Percentiles rank a stretch among this genome's conserved stretches.
Conservation (phyloP, 2,888 invertebrate species). For the Reticulitermes lucifugus region DNA sequence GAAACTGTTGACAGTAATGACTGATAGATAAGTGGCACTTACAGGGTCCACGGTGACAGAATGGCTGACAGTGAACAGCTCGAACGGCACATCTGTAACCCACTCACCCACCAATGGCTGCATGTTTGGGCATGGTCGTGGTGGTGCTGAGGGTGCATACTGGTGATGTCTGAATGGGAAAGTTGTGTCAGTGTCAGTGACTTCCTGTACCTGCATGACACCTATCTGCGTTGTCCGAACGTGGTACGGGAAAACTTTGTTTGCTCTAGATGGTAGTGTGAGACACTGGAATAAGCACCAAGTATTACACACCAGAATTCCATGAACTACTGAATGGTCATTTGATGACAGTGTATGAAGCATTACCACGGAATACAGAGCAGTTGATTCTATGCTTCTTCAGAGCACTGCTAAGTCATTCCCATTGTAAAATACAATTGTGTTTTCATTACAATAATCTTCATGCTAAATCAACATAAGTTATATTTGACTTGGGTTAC, state of each 20-base stretch:
- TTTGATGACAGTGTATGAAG: too few relatives aligned
- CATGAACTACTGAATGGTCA: too few relatives aligned
- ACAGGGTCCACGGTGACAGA: constrained; percentile 49
- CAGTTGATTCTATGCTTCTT: too few relatives aligned
- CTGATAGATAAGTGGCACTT: background rate
- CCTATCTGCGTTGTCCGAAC: constrained; percentile 87
- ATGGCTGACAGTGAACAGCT: constrained; percentile 59
- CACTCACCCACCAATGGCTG: constrained; percentile 43
- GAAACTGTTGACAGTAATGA: too few relatives aligned
- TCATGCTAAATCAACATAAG: too few relatives aligned
- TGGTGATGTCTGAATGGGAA: constrained; percentile 72
- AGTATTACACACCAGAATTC: too few relatives aligned
- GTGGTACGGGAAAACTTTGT: constrained; percentile 92
- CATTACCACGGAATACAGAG: too few relatives aligned
- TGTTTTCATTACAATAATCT: too few relatives aligned
- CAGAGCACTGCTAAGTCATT: too few relatives aligned
- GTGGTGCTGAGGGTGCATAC: constrained; percentile 67
- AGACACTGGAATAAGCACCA: constrained; percentile 70
- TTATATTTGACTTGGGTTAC: too few relatives aligned
- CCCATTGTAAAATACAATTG: too few relatives aligned
- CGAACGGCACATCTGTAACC: constrained; percentile 56
- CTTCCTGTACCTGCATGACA: constrained; percentile 69
- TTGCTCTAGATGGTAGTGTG: constrained; percentile 86
- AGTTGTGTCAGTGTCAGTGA: constrained; percentile 55
- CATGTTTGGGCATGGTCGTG: background rate